Evolutionary conservation across 2,888 invertebrate species (phyloP).

Genomic region (Drosophila trichaetosa): DNA sequence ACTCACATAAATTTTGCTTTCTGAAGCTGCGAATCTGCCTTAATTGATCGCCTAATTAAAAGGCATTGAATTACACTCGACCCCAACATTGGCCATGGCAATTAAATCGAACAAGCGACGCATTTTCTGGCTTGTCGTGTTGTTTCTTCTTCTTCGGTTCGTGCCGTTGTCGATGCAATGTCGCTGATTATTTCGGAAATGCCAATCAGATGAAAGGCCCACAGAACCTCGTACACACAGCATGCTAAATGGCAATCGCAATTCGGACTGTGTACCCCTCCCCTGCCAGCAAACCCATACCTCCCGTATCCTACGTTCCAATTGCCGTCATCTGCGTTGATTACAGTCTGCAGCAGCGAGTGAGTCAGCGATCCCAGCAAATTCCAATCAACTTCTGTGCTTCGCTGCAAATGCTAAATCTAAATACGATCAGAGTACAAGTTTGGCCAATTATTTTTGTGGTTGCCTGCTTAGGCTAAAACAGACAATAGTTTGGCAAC

Average conservation of each 20-base stretch:
- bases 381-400: constrained; percentile 30
- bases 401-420: constrained; percentile 33
- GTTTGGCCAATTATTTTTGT: constrained; percentile 64
- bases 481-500: constrained; percentile 50
- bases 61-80: constrained; percentile 75
- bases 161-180: constrained; percentile 66
- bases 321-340: constrained; percentile 49
- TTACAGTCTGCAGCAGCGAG: constrained; percentile 54
- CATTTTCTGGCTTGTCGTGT: constrained; percentile 44
- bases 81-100: constrained; percentile 65
- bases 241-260: constrained; percentile 35
- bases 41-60: constrained; percentile 76
- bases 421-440: constrained; percentile 51
- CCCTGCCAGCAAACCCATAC: background rate
- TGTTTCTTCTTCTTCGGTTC: constrained; percentile 55
- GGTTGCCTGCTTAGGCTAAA: constrained; percentile 15
- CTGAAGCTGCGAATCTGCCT: constrained; percentile 57
- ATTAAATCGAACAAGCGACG: constrained; percentile 77
- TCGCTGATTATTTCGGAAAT: constrained; percentile 77
- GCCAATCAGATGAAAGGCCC: constrained; percentile 77
- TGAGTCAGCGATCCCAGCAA: constrained; percentile 37
- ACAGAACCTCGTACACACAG: constrained; percentile 25
- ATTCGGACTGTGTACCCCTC: background rate
- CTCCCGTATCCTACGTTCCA: constrained; percentile 9
- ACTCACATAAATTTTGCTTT: constrained; percentile 16